Evolutionary conservation across 2,113 vertebrate species (phyloP).

Genomic region (Pleuronectes platessa): DNA sequence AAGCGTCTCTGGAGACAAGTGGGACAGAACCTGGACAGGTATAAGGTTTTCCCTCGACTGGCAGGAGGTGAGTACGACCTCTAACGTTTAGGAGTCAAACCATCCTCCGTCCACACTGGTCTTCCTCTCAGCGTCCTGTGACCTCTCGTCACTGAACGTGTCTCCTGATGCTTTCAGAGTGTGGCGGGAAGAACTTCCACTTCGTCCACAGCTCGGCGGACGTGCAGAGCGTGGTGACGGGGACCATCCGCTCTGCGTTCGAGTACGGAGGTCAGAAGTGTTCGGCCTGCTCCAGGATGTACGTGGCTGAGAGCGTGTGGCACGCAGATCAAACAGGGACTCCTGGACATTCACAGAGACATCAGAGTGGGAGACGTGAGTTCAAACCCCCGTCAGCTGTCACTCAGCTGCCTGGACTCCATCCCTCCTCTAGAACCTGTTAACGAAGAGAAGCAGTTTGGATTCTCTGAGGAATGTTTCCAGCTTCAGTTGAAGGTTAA

Average conservation of each 20-base stretch:
- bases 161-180: conserved; percentile 82
- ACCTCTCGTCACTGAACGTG: too few relatives aligned
- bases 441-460: too few relatives aligned
- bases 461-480: too few relatives aligned
- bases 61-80: conserved; percentile 86
- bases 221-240: conserved; percentile 87
- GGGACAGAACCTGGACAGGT: conserved; percentile 90
- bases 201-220: conserved; percentile 92
- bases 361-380: conserved; percentile 94
- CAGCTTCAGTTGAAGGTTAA: too few relatives aligned
- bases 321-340: conserved; percentile 86
- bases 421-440: too few relatives aligned
- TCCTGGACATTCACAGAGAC: conserved; percentile 86
- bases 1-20: conserved; percentile 95
- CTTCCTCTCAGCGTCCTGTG: too few relatives aligned
- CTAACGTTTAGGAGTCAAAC: not conserved
- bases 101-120: too few relatives aligned
- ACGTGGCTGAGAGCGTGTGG: conserved; percentile 89
- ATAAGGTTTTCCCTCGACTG: conserved; percentile 91
- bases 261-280: conserved; percentile 97
- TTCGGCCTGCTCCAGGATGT: conserved; percentile 96
- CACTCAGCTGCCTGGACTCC: too few relatives aligned
- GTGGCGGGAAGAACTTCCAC: conserved; percentile 98
- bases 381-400: not conserved
- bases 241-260: conserved; percentile 93